Evolutionary conservation across 2,888 invertebrate species (phyloP).

Genomic region (Ennomos quercinarius): DNA sequence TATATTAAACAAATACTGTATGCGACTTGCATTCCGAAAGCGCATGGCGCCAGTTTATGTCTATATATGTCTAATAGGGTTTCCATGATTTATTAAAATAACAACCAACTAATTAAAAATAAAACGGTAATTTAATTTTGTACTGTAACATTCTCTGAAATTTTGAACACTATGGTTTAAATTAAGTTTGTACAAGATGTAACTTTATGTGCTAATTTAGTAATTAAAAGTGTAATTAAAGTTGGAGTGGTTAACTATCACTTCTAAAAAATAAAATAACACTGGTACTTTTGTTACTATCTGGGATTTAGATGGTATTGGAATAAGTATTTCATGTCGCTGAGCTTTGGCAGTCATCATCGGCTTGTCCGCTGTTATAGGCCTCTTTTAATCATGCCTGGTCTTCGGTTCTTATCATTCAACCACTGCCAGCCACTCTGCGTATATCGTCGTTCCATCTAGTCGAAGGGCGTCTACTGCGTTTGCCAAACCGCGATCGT

Average conservation of each 20-base stretch:
- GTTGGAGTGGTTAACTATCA: slow-evolving; percentile 17
- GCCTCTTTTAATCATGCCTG: too few relatives aligned
- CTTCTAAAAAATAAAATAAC: too few relatives aligned
- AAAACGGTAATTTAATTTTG: not conserved
- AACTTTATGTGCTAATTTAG: slow-evolving; percentile 16
- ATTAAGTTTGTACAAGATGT: slow-evolving; percentile 10
- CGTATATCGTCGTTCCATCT: too few relatives aligned
- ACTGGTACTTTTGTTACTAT: too few relatives aligned
- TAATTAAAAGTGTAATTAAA: slow-evolving; percentile 11
- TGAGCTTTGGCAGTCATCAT: too few relatives aligned
- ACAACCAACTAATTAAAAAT: not conserved
- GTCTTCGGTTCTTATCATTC: too few relatives aligned
- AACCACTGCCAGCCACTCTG: too few relatives aligned
- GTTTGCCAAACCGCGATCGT: too few relatives aligned
- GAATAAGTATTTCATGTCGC: too few relatives aligned
- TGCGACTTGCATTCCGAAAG: slow-evolving; percentile 31
- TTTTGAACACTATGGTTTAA: slow-evolving; percentile 4
- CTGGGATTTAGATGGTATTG: too few relatives aligned
- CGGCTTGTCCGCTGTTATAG: too few relatives aligned
- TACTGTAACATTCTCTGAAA: not conserved
- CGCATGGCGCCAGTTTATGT: slow-evolving; percentile 18
- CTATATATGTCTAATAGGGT: slow-evolving; percentile 5
- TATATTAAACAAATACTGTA: not conserved
- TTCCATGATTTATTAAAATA: not conserved
- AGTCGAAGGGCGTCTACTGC: too few relatives aligned